Base-by-base conservation (phyloP, 2,113 vertebrate genomes). In the Charadrius vociferus region DNA sequence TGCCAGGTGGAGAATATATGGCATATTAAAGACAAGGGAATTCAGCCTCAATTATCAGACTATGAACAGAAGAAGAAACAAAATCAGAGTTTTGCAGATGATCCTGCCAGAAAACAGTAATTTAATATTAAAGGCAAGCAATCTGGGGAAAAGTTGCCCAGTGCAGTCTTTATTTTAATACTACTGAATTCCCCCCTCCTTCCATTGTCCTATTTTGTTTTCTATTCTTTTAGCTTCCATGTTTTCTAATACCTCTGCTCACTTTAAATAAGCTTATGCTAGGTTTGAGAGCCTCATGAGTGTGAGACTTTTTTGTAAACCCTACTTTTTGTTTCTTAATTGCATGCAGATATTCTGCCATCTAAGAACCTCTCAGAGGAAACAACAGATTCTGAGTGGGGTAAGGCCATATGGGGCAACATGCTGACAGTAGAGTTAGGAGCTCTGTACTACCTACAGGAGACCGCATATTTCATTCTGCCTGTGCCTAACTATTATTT, bases 1-100 rank as follows among this genome's bases (percentile, higher is more conserved):
- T 97, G 98, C 98, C 98, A 98, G 98, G 98, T 98, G 98, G 98
- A 98, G 97, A 98, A 97, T 98, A 98, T 97, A 98, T 96, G 96
- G 98, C 97, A 96, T 98, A 98, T 98, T 98, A 98, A 98, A 98
- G 97, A 98, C 97, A 97, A 97, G 98, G 97, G 97, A 98, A 98
- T 98, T 98, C 97, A 97, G 95, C 96, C 97, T 98, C 98, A 98
- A 97, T 98, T 98, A 98, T 98, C 96, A 96, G 98, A 61, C 96
- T 81, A 93, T 66, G 97, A 97, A 97, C 96, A 97, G 96, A 95
- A 80, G 75, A 97, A 97, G 95, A 97, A 98, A 97, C 97, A 97
- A 93, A 98, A 97, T 96, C 97, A 95, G 97, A 97, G 95, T 98
- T 98, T 96, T 96, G 81, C 95, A 96, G 93, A 96, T 97, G 94